Percentiles rank a stretch among this genome's conserved stretches.
Conservation (phyloP, 2,113 vertebrate species). For the Vireo altiloquus region DNA sequence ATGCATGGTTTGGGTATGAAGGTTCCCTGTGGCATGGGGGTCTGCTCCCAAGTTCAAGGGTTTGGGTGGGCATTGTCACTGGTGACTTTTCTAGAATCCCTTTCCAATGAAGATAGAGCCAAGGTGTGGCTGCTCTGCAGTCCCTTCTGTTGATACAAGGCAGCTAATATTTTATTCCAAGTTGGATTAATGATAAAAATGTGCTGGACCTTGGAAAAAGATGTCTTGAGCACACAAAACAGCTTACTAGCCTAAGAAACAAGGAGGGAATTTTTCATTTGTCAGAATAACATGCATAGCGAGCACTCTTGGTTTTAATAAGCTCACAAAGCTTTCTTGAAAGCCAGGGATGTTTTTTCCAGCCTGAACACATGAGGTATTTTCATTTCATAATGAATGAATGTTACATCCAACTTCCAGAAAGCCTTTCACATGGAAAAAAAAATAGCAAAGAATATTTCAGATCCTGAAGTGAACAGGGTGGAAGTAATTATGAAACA, state of each 20-base stretch:
- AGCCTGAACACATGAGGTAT: slow-evolving; percentile 39
- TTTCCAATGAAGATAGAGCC: neutral
- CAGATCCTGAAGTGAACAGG: neutral
- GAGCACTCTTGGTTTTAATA: slow-evolving; percentile 31
- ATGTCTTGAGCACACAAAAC: neutral
- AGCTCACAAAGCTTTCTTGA: slow-evolving; percentile 56
- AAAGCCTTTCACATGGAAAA: slow-evolving; percentile 23
- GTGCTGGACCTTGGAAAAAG: neutral
- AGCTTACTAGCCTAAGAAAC: slow-evolving; percentile 7
- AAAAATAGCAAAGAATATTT: neutral
- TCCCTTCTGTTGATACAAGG: neutral
- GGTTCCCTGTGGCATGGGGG: neutral
- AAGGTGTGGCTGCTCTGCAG: neutral
- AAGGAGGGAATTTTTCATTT: slow-evolving; percentile 36
- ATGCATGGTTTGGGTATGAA: neutral
- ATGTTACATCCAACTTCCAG: slow-evolving; percentile 28
- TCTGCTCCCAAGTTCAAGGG: neutral
- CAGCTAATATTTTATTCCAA: neutral
- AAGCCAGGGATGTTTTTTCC: slow-evolving; percentile 47
- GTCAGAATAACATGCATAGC: neutral
- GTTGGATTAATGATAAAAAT: neutral
- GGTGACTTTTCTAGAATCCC: neutral
- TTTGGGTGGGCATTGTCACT: no score
- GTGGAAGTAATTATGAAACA: neutral
- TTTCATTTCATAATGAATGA: slow-evolving; percentile 48